Evolutionary conservation across 2,113 vertebrate genomes (phyloP), one percentile per base, ranked within the genome.

Genomic region (Brachyhypopomus occidentalis): DNA sequence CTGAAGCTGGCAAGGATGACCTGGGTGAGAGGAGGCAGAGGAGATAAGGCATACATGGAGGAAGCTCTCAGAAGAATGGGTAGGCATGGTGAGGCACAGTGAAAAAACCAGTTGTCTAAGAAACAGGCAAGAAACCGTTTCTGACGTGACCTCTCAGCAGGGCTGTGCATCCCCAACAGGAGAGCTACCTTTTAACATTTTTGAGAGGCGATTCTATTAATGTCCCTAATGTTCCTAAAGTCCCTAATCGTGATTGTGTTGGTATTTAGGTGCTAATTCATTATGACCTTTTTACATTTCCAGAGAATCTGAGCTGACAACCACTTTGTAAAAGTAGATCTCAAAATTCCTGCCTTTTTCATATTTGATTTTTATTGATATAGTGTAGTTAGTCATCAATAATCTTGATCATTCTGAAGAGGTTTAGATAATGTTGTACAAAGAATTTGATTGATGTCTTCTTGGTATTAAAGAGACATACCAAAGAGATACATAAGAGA

Each of bases 401-500:
- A 0, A 79, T 79, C 36, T 45, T 80, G 48, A 72, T 64, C 76
- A 75, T 41, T 55, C 75, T 38, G 19, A 60, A 76, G 45, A 71
- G 64, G 76, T 85, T 82, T 45, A 71, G 60, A 75, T 38, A 72
- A 71, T 82, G 64, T 62, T 79, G 22, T 52, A n/a, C 56, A 79
- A 76, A 79, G 72, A 66, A 45, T 82, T 82, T 78, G 55, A 6
- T 22, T 79, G 56, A 23, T 2, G 20, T 73, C 5, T 63, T 22
- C 71, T 34, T 69, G 75, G 25, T 45, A 48, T 58, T 69, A 45
- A 84, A 58, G 52, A 22, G 34, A 12, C 20, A 12, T 5, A 25
- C 19, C 76, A 45, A 79, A 71, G 78, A 59, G 27, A 62, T 63
- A 64, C 52, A 66, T 38, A 52, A 77, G 30, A 48, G 86, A 91